phyloP scores from a whole-genome alignment of 2,113 vertebrate species.

The Lophura nycthemera region DNA sequence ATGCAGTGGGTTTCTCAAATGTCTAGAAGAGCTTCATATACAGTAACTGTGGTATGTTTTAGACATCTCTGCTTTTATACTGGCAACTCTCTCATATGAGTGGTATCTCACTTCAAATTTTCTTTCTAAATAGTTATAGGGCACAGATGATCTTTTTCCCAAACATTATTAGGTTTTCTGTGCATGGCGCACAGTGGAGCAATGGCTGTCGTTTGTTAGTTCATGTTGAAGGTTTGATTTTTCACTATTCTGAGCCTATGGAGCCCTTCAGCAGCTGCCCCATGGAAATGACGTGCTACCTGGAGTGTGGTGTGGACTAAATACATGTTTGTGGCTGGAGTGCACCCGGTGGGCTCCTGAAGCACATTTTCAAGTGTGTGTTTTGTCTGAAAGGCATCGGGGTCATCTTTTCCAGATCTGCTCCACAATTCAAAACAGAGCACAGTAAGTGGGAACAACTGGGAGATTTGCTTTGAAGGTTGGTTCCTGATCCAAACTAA shows the following conservation, averaged over 20 bases:
- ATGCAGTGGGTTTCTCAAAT: not conserved
- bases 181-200: not conserved
- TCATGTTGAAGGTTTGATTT: not conserved
- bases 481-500: not conserved
- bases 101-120: not conserved
- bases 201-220: not conserved
- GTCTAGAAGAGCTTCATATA: not conserved
- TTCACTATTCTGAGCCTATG: not conserved
- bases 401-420: not conserved
- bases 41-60: not conserved
- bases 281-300: accelerated
- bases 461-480: not conserved
- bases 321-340: not conserved
- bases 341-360: not conserved
- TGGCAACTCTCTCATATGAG: not conserved
- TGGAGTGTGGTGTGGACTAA: not conserved
- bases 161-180: not conserved
- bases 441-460: not conserved
- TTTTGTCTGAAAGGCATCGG: not conserved
- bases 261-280: not conserved
- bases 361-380: not conserved
- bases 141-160: not conserved
- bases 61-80: not conserved
- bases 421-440: not conserved
- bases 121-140: not conserved